Base-by-base conservation (phyloP, 2,797 vertebrate species). In the Melanotaenia maccullochi region DNA sequence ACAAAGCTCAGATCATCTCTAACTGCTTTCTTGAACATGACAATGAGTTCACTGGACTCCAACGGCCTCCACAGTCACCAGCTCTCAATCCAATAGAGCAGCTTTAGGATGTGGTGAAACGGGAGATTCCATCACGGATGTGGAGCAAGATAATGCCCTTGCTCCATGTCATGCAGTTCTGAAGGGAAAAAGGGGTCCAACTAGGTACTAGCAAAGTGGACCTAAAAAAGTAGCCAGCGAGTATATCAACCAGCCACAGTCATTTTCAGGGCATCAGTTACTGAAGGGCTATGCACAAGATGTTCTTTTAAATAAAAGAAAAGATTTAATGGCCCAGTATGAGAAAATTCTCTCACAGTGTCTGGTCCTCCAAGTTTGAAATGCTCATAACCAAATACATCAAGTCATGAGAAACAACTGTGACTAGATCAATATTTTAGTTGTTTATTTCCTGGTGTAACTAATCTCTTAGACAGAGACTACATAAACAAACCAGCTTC, bases 51-150 rank as follows among this genome's bases (percentile, higher is more conserved):
- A 13, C 55, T 59, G 40, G 12, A 49, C 40, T 68, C 65, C 16
- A 59, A 49, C 24, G 40, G 28, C 35, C 52, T 62, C 60, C 51
- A 73, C 42, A 71, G 61, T 71, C 69, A 58, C 54, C 65, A 73
- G 57, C 73, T 70, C 65, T 58, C 57, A 66, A 60, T 71, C 59
- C 55, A 76, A 65, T 40, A 65, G 49, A 68, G 55, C 56, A 75
- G 36, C 67, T 74, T 61, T 49, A 49, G 80, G 77, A 78, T 78
- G 71, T 70, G 47, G 65, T 78, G 82, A 71, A 90, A 83, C 14
- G 6, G 49, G 73, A 84, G 75, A 86, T 79, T 83, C 2, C 77
- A 85, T 83, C 58, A 81, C 86, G 56, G 71, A 87, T 75, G 74
- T 89, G 75, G 64, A 87, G 74, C 28, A 30, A 30, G 28, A 0